These are phyloP conservation scores for Philantomba maxwellii DNA, from an alignment of 2,113 vertebrate genomes.

Conservation along the genomic window DNA sequence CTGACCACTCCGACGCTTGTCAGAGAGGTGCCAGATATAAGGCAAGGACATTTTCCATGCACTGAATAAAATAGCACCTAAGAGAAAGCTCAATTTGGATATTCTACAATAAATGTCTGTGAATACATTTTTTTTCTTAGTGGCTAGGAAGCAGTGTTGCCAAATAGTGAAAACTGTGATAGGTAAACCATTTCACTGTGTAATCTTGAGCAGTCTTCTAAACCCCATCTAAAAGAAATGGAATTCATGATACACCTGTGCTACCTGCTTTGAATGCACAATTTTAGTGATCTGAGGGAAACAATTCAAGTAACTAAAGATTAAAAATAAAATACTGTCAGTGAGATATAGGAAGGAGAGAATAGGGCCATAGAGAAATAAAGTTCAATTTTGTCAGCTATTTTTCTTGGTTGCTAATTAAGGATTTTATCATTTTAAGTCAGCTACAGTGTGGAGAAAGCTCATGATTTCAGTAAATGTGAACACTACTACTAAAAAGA, in stretches of 20 bases:
- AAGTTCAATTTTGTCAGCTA: not conserved
- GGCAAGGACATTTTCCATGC: not conserved
- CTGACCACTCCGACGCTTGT: not conserved
- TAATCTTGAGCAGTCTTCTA: not conserved
- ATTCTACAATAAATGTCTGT: not conserved
- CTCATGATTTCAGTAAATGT: constrained; percentile 9
- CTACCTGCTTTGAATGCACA: not conserved
- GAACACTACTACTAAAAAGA: constrained; percentile 23
- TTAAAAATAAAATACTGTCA: not conserved
- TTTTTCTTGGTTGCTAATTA: constrained; percentile 19
- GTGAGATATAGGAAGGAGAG: not conserved
- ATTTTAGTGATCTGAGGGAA: not conserved
- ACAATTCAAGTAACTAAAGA: not conserved
- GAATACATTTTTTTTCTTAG: not conserved
- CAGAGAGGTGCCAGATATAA: not conserved
- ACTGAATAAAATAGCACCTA: not conserved
- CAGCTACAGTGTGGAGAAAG: not conserved
- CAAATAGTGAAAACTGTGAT: not conserved
- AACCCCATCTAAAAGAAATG: constrained; percentile 8
- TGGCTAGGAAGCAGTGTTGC: not conserved
- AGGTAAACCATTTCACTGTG: not conserved
- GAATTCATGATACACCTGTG: not conserved
- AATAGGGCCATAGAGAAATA: not conserved
- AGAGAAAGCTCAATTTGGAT: not conserved
- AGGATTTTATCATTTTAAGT: constrained; percentile 31